Base-by-base conservation (phyloP, 2,113 vertebrate genomes). In the Aphyosemion australe region DNA sequence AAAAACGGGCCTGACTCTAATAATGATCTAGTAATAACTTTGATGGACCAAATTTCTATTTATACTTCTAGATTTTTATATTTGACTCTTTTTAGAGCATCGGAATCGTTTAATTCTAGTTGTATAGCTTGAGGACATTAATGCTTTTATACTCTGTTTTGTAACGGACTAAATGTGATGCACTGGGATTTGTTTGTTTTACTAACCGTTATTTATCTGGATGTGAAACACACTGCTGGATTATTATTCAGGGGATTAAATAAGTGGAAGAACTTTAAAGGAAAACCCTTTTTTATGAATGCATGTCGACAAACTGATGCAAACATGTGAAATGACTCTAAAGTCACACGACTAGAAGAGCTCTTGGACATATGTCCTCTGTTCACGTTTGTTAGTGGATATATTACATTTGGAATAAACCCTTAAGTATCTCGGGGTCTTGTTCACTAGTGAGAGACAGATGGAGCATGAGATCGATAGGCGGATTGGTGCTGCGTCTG, bases 11-110 rank as follows among this genome's bases (percentile, higher is more conserved):
- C 85, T 87, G 84, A 91, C 92, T 93, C 74, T 78, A 79, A 94
- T 95, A 91, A 97, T 90, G 10, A 90, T 92, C 88, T 94, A 94
- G 92, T 93, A 90, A 94, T 90, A 86, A 84, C 70, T 69, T 92
- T 79, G 85, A 94, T 93, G 95, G 95, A 97, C 96, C 96, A 97
- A 98, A 98, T 96, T 95, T 97, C 94, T 98, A 99, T 99, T 98
- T 98, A 98, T 98, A 96, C 95, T 94, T 94, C 92, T 98, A 97
- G 95, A 96, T 94, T 98, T 96, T 96, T 97, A 96, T 96, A 97
- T 96, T 95, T 96, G 93, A 96, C 93, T 93, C 93, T 90, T 57
- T 94, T 91, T 96, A 96, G 96, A 94, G 92, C 87, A 78, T 89
- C 86, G 57, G 66, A 82, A 82, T 88, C 91, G 86, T 93, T 93